phyloP scores from a whole-genome alignment of 2,113 vertebrate species.

The Thunnus maccoyii region DNA sequence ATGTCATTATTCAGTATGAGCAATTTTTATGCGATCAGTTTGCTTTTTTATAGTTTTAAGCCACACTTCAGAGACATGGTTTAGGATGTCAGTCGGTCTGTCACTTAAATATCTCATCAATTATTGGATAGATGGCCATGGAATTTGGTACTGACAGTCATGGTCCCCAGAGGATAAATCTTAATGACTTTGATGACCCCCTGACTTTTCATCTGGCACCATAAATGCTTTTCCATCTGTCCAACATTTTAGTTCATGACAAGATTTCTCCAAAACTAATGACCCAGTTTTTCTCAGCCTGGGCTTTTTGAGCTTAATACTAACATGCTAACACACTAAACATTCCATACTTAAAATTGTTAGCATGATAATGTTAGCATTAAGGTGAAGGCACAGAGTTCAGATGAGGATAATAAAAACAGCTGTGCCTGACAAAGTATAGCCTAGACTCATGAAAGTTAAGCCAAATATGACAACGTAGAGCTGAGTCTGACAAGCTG shows the following conservation, averaged over 20 bases:
- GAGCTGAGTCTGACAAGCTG: neutral
- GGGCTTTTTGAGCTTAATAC: neutral
- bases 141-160: neutral
- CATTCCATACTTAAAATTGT: neutral
- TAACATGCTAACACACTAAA: neutral
- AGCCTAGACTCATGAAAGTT: neutral
- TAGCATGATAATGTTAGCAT: neutral
- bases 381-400: neutral
- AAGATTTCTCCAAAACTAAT: neutral
- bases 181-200: neutral
- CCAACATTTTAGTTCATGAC: neutral
- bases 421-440: neutral
- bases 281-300: too few relatives aligned
- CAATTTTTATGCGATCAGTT: neutral
- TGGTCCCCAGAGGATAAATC: neutral
- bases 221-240: neutral
- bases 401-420: neutral
- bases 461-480: too few relatives aligned
- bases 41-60: neutral
- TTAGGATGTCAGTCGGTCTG: neutral
- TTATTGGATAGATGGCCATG: neutral
- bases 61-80: neutral
- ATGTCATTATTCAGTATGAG: slow-evolving; percentile 9
- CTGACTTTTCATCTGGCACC: neutral
- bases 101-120: neutral